Base-by-base conservation (phyloP, 2,888 invertebrate species). In the Augiades crinisus region DNA sequence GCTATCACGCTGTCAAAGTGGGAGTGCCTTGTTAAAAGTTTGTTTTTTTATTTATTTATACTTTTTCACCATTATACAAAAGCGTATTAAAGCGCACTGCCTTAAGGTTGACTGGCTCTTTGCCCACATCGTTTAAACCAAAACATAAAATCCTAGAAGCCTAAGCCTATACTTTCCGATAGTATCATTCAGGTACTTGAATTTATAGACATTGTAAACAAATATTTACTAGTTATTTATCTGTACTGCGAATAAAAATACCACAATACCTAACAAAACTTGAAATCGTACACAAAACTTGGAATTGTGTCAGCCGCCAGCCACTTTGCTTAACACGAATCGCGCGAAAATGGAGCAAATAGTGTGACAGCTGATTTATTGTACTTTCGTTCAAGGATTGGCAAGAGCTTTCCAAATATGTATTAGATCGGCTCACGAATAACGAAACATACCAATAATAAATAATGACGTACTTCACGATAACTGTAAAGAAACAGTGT, bases 371-470 rank as follows among this genome's bases (percentile, higher is more conserved):
- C 41, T 49, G 49, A 49, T 49, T 49, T 49, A 49, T 49, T 38
- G 49, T 33, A 49, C 22, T 34, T 33, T 40, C 33, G 47, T 8
- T 19, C 43, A 53, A 34, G 49, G 47, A 24, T 14, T 22, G 31
- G 44, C 16, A 55, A 55, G 51, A 46, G 47, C 55, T 44, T 44
- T 43, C 33, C 55, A 55, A 55, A 55, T 52, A 55, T n/a, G n/a
- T n/a, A n/a, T 52, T 44, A 38, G 36, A 22, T 13, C 36, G 22
- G 16, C 16, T 49, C 24, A 34, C 49, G 49, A 49, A 17, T 21
- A 40, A 33, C 33, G 10, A 41, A 41, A 49, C 47, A 14, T 24
- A 33, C 24, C 41, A 49, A 49, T 49, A 41, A 49, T 17, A n/a
- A n/a, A 40, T 34, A 24, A 34, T 41, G 33, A 33, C 17, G 24